Evolutionary conservation across 2,888 invertebrate genomes (phyloP), one percentile per base, ranked within the genome.

Genomic region (Elmis aenea): DNA sequence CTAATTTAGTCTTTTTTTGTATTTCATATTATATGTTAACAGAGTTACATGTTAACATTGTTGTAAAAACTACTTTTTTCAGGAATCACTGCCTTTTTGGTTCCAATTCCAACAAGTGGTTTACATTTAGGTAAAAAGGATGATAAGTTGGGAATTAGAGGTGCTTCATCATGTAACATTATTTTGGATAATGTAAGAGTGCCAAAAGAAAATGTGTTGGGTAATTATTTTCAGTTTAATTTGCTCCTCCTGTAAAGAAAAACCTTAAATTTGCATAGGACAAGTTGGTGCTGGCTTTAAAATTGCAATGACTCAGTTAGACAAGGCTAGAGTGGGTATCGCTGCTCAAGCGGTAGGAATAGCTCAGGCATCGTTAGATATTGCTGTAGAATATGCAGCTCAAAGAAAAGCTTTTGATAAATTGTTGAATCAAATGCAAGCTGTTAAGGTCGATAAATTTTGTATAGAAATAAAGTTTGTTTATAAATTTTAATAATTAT

Each of bases 261-360:
- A n/a, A 73, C n/a, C n/a, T n/a, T n/a, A n/a, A n/a, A n/a, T n/a
- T n/a, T n/a, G n/a, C n/a, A n/a, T 41, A 42, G 48, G 77, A 1
- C 57, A 67, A 36, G 55, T 68, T 24, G 84, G 84, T 1, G 74
- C 75, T 26, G 85, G 85, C 3, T 86, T 86, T 68, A 75, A 73
- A 60, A 77, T 83, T 38, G 85, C 85, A 12, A 85, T 86, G 85
- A 71, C 59, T 26, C 78, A 79, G 56, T 63, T 79, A 23, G 84
- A 85, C 67, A 77, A 77, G 57, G 85, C 77, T 0, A 64, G 86
- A 50, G 79, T 86, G 23, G 86, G 85, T 1, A 83, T 86, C 46
- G 82, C 85, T 1, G 75, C 81, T 0, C 85, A 85, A 60, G 85
- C 83, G 18, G 66, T 85, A 3, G 85, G 85, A 25, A 86, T 86